phyloP scores from a whole-genome alignment of 2,888 invertebrate species.

The Laothoe populi region DNA sequence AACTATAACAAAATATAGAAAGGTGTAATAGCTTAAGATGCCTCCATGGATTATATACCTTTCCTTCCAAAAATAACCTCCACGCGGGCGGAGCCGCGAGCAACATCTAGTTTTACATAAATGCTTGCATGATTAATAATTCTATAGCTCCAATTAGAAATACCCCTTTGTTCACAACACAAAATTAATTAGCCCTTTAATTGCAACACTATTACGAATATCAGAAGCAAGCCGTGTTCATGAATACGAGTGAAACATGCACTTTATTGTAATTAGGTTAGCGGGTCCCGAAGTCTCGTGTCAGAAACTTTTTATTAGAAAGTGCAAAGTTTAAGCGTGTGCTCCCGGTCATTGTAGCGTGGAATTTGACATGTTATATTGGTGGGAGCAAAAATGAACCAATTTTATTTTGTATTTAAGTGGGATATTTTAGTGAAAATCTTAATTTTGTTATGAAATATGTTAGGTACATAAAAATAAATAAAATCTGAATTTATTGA shows the following conservation, averaged over 20 bases:
- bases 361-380: neutral
- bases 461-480: too few species aligned
- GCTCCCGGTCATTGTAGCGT: neutral
- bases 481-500: too few species aligned
- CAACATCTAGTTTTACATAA: neutral
- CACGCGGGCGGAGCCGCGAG: neutral
- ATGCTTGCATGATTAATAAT: neutral
- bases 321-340: neutral
- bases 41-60: too few species aligned
- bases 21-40: too few species aligned
- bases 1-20: too few species aligned
- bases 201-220: slow-evolving; percentile 10
- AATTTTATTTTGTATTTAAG: too few species aligned
- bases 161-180: neutral
- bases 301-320: slow-evolving; percentile 17
- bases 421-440: too few species aligned
- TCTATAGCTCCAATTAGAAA: neutral
- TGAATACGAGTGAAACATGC: neutral
- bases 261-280: slow-evolving; percentile 17
- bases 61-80: too few species aligned
- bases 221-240: neutral
- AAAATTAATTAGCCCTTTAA: slow-evolving; percentile 1
- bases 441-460: too few species aligned
- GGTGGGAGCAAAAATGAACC: neutral
- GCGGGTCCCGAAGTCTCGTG: neutral